These are phyloP conservation scores for Amitus sp. DNA, from an alignment of 2,888 invertebrate species.

Conservation along the genomic window DNA sequence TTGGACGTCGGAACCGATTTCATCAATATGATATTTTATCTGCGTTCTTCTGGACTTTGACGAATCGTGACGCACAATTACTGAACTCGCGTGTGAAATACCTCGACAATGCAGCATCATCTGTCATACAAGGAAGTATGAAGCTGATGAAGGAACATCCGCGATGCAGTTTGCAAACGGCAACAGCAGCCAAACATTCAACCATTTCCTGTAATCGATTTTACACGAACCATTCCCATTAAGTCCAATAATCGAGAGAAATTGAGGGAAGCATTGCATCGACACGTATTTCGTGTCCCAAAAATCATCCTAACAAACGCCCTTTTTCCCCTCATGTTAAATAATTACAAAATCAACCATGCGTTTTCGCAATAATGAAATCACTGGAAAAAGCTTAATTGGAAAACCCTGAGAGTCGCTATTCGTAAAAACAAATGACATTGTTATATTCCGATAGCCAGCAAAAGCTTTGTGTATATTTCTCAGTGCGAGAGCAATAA, in stretches of 20 bases:
- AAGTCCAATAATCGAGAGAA: constrained; percentile 60
- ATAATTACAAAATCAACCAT: too few relatives aligned
- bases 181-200: constrained; percentile 43
- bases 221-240: constrained; percentile 60
- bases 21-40: constrained; percentile 6
- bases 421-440: background rate
- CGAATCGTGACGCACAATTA: constrained; percentile 41
- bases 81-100: constrained; percentile 36
- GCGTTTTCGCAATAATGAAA: background rate
- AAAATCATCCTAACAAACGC: background rate
- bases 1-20: too few relatives aligned
- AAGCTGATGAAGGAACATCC: too few relatives aligned
- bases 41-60: constrained; percentile 28
- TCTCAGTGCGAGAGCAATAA: background rate
- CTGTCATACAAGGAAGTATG: constrained; percentile 38
- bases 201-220: constrained; percentile 61
- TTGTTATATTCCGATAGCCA: background rate
- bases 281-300: constrained; percentile 10
- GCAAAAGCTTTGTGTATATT: background rate
- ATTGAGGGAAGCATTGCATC: constrained; percentile 44
- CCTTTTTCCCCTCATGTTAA: background rate
- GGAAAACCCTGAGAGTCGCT: background rate
- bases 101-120: constrained; percentile 35
- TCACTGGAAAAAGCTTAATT: background rate
- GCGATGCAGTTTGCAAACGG: constrained; percentile 37